A percentile compares a stretch with the other conserved stretches of the same genome.
Evolutionary conservation across 1,140 invertebrate species (phyloP).

Genomic region (Platorchestia sp.): DNA sequence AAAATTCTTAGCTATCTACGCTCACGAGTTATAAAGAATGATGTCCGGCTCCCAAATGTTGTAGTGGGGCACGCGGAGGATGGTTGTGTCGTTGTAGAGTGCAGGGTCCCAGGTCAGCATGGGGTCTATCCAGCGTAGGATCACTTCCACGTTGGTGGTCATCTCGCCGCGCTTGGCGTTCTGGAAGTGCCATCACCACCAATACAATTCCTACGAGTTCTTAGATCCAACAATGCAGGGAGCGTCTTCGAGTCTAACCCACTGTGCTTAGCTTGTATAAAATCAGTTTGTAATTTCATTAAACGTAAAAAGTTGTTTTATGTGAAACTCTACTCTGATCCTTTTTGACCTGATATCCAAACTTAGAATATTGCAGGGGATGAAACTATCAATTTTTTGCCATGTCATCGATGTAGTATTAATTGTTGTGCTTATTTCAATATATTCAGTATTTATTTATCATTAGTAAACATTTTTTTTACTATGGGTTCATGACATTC

Average conservation of each 20-base stretch:
- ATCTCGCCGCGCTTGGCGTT: conserved; percentile 56
- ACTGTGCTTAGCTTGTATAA: too few relatives aligned
- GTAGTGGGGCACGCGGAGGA: conserved; percentile 58
- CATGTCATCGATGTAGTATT: too few relatives aligned
- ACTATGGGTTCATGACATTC: too few relatives aligned
- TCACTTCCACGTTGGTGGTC: conserved; percentile 59
- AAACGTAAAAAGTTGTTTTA: too few relatives aligned
- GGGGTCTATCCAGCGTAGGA: conserved; percentile 58
- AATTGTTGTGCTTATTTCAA: too few relatives aligned
- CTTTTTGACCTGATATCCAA: too few relatives aligned
- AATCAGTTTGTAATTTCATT: too few relatives aligned
- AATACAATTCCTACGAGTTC: not conserved
- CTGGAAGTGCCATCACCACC: not conserved
- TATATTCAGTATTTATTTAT: too few relatives aligned
- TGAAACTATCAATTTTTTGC: too few relatives aligned
- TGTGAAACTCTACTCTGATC: too few relatives aligned
- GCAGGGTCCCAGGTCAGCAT: conserved; percentile 59
- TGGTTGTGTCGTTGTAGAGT: conserved; percentile 43
- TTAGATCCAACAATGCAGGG: not conserved
- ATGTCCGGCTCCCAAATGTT: conserved; percentile 60
- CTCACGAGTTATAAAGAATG: conserved; percentile 62
- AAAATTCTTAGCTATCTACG: not conserved
- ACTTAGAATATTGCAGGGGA: too few relatives aligned
- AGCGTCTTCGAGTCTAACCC: not conserved
- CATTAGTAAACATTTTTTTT: too few relatives aligned